Evolutionary conservation across 2,888 invertebrate species (phyloP), one percentile per base, ranked within the genome.

Genomic region (Criorhina ranunculi): DNA sequence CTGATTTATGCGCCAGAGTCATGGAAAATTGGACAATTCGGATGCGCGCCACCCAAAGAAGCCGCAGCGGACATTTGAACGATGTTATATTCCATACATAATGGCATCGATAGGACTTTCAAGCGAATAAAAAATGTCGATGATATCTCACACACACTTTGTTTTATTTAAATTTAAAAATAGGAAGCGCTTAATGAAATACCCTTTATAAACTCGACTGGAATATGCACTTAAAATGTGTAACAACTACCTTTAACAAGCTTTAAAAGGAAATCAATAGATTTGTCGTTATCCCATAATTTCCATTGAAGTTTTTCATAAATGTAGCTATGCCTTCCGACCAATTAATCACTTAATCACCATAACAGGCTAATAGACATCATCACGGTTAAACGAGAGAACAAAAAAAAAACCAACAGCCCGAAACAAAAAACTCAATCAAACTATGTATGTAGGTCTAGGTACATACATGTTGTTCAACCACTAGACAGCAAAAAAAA

Each of bases 321-420:
- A 24, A 24, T 24, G 24, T 44, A 15, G 44, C 17, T 17, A 17
- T 35, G 6, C 37, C 40, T 24, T 59, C 40, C 62, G 15, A 31
- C 11, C 44, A 62, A 62, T 62, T 44, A 62, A 62, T 59, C 57
- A 59, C 40, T 59, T 59, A 59, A 59, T 62, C 62, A 44, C 44
- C 11, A 62, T 44, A 44, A 44, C 44, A 44, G 11, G 12, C 15
- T 60, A 29, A 12, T 42, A 44, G 31, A 17, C 37, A 35, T 37
- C 37, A 57, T 37, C 37, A 15, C 35, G 9, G 53, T 33, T 33
- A 2, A 33, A 33, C 33, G 8, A 9, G 19, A 59, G 11, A 31
- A 55, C 1, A 17, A 42, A 12, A 44, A 29, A 5, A 42, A 24
- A 24, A 24, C 1, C 24, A 24, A 24, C 24, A 24, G 24, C 24